A percentile compares a stretch with the other conserved stretches of the same genome.
phyloP scores from a whole-genome alignment of 2,113 vertebrate species.

The Varanus komodoensis region DNA sequence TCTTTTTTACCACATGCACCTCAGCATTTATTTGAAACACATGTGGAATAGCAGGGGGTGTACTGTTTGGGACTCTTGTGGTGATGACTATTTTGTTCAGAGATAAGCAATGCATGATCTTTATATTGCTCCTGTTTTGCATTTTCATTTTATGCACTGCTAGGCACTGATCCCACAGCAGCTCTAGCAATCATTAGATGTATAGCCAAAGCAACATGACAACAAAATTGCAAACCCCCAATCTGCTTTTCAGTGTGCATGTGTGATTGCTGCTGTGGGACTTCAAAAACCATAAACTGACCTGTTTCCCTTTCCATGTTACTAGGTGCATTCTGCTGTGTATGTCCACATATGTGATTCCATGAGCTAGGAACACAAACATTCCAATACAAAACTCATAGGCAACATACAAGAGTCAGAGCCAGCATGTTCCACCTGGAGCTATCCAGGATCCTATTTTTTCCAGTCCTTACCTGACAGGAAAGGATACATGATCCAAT shows the following conservation, averaged over 20 bases:
- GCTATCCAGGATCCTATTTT: neutral
- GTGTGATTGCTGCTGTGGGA: neutral
- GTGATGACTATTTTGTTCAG: slow-evolving; percentile 18
- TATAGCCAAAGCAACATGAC: slow-evolving; percentile 31
- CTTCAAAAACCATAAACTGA: neutral
- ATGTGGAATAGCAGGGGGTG: slow-evolving; percentile 29
- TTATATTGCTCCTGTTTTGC: slow-evolving; percentile 41
- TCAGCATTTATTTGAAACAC: slow-evolving; percentile 19
- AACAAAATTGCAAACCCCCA: neutral
- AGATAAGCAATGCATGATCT: slow-evolving; percentile 1
- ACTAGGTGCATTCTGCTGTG: neutral
- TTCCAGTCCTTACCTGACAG: neutral
- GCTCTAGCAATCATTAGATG: slow-evolving; percentile 55
- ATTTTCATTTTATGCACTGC: slow-evolving; percentile 54
- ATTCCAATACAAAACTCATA: neutral
- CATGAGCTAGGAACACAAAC: neutral
- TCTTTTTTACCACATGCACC: neutral
- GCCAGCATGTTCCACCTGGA: too few species aligned
- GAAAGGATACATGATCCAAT: neutral
- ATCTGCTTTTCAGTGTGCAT: neutral
- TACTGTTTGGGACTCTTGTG: neutral
- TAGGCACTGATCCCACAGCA: slow-evolving; percentile 56
- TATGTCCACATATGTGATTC: neutral
- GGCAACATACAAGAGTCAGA: neutral
- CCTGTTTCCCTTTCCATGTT: neutral